Percentiles rank a stretch among this genome's conserved stretches.
These are phyloP conservation scores for Lordiphosa stackelbergi DNA, from an alignment of 1,140 invertebrate species.

Conservation along the genomic window DNA sequence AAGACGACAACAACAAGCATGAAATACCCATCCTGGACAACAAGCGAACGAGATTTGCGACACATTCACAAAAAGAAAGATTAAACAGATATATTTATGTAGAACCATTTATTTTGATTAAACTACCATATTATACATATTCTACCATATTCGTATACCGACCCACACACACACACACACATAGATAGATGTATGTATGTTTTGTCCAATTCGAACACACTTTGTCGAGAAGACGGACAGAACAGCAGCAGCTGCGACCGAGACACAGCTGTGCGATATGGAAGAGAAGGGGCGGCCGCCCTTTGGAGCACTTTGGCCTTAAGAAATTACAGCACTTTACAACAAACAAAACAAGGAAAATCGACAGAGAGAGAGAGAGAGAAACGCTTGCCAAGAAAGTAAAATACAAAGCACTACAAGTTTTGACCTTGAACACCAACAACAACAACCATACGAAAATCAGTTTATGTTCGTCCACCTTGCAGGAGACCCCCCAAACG, in stretches of 20 bases:
- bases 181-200: slow-evolving; percentile 33
- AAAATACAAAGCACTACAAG: slow-evolving; percentile 39
- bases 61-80: slow-evolving; percentile 30
- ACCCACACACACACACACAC: slow-evolving; percentile 6
- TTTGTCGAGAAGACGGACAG: too few relatives aligned
- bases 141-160: slow-evolving; percentile 15
- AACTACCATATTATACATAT: slow-evolving; percentile 41
- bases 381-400: slow-evolving; percentile 66
- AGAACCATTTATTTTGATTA: slow-evolving; percentile 53
- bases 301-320: slow-evolving; percentile 53
- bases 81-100: slow-evolving; percentile 23
- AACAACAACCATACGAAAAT: slow-evolving; percentile 9
- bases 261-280: slow-evolving; percentile 14
- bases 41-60: slow-evolving; percentile 61
- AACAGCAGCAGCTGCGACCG: slow-evolving; percentile 7
- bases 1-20: slow-evolving; percentile 11
- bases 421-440: slow-evolving; percentile 52
- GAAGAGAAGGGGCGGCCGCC: slow-evolving; percentile 29
- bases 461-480: background rate
- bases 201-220: slow-evolving; percentile 54
- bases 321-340: slow-evolving; percentile 21
- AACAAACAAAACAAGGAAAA: slow-evolving; percentile 26
- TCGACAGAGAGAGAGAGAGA: slow-evolving; percentile 30
- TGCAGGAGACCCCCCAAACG: background rate
- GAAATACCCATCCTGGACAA: slow-evolving; percentile 25